Base-by-base conservation (phyloP, 2,888 invertebrate species). In the Ichneumoninae sp. region DNA sequence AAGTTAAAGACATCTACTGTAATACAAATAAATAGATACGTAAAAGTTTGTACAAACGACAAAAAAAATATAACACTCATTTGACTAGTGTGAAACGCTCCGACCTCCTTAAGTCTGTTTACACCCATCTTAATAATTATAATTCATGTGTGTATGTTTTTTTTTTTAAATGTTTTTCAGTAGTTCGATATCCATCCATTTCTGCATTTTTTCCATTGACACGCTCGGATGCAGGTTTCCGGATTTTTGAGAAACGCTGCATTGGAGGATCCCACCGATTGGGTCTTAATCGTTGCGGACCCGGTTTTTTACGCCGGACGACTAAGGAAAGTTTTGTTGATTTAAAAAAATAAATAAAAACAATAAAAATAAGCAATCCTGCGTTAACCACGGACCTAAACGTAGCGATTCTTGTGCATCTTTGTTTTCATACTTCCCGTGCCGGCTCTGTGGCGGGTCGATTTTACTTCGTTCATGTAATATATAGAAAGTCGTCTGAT, bases 401-500 rank as follows among this genome's bases (percentile, higher is more conserved):
- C 16, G 30, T 30, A 33, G 22, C 26, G 57, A 47, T 26, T 70
- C 52, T 70, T 70, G 33, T 70, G 70, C 70, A 52, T 33, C 52
- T 70, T 57, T 57, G 19, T 26, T 57, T 22, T 26, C 57, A 26
- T 22, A 13, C 57, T 57, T 57, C 26, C 57, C 13, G 57, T 22
- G 26, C 57, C 57, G 13, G 26, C 57, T 16, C 44, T 16, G 44
- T 47, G 13, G 57, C 10, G 57, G 8, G 10, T 22, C 8, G 33
- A 66, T 76, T 3, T 54, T 68, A 57, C 13, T 54, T 47, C 44
- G 57, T 47, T 19, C 44, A 60, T 33, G 68, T 19, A 57, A 69
- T 69, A 54, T 33, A 30, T 30, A 70, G 57, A 78, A 77, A 76
- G 19, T 47, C 70, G 62, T 70, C 57, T 57, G 70, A 52, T 62